Evolutionary conservation across 37 sponge, comb jelly and placozoan genomes (phyloP).

Genomic region (Corticium candelabrum): DNA sequence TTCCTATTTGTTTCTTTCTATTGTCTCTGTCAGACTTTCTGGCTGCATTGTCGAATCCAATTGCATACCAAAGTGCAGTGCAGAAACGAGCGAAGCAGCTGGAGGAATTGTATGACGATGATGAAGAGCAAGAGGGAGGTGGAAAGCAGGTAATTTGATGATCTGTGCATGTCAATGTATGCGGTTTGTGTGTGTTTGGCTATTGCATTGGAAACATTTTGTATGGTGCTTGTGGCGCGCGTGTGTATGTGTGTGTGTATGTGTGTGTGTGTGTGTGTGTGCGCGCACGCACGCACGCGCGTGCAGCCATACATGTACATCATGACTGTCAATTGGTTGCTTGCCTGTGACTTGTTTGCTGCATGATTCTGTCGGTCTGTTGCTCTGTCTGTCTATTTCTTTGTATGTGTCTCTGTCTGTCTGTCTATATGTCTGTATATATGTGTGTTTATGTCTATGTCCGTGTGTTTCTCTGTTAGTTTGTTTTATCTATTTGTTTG

Average conservation of each 20-base stretch:
- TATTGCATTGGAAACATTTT: background rate
- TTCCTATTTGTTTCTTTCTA: background rate
- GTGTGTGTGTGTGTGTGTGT: too few relatives aligned
- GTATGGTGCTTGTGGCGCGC: too few relatives aligned
- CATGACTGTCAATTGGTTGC: too few relatives aligned
- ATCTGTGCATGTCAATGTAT: too few relatives aligned
- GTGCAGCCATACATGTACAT: too few relatives aligned
- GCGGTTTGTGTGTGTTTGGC: background rate
- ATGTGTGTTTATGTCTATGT: background rate
- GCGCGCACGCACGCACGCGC: too few relatives aligned
- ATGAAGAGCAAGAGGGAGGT: too few relatives aligned
- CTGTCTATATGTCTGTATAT: background rate
- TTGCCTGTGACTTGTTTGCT: too few relatives aligned
- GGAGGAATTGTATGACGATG: background rate
- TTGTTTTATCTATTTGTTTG: too few relatives aligned
- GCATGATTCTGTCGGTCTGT: background rate
- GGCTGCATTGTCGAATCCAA: conserved; percentile 63
- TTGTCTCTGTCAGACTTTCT: conserved; percentile 33
- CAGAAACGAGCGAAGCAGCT: background rate
- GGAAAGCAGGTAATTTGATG: too few relatives aligned
- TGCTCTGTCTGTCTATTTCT: background rate
- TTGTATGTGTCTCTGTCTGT: background rate
- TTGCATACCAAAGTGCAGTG: conserved; percentile 12
- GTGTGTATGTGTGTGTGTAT: background rate
- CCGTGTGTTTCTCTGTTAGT: too few relatives aligned